Conservation (phyloP, 2,797 vertebrate genomes). For the Neosalanx taihuensis region DNA sequence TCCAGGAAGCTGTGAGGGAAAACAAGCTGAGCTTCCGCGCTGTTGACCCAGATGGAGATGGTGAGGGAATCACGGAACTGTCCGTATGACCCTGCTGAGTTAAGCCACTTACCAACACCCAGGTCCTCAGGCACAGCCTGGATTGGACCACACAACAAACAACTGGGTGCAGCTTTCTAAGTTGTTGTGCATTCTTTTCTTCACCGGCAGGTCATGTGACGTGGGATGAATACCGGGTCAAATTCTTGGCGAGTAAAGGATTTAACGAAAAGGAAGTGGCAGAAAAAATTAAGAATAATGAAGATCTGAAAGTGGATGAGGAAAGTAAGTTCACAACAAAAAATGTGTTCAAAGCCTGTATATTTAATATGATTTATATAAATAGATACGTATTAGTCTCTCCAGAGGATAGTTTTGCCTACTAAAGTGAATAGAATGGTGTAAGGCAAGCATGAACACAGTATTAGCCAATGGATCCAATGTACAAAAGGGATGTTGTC, state of each 20-base stretch:
- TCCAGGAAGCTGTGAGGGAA: conserved; percentile 89
- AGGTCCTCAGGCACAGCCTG: neutral
- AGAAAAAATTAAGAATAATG: conserved; percentile 85
- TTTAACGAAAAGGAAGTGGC: conserved; percentile 85
- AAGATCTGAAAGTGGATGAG: conserved; percentile 92
- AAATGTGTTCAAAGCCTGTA: neutral
- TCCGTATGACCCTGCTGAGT: neutral
- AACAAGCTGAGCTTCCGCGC: conserved; percentile 90
- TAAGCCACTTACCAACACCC: neutral
- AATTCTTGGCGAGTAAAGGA: conserved; percentile 94
- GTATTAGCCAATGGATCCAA: too few species aligned
- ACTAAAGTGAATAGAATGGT: too few species aligned
- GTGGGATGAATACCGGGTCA: conserved; percentile 92
- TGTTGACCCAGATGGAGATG: conserved; percentile 91
- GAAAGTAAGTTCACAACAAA: conserved; percentile 81
- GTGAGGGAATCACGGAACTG: conserved; percentile 64
- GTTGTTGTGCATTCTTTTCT: neutral
- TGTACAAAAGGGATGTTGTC: too few species aligned
- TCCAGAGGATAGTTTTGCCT: too few species aligned
- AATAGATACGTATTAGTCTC: too few species aligned
- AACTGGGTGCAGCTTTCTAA: neutral
- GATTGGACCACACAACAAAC: neutral
- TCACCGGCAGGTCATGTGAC: conserved; percentile 80
- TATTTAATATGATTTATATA: too few species aligned
- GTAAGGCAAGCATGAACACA: too few species aligned